A percentile compares a stretch with the other conserved stretches of the same genome.
Evolutionary conservation across 2,797 vertebrate species (phyloP).

Genomic region (Graptemys geographica): DNA sequence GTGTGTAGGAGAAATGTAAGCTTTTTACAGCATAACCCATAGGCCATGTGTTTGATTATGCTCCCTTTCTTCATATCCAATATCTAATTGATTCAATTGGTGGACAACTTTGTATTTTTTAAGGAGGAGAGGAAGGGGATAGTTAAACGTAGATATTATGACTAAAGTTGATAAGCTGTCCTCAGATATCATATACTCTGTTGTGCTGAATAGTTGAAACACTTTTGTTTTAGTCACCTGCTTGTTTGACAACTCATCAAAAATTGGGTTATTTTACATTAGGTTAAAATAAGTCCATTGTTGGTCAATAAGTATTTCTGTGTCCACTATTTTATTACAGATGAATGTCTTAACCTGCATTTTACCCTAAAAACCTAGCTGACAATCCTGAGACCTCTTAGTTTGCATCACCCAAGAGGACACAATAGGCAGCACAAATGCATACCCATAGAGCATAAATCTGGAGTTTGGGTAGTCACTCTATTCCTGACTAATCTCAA

Average conservation of each 20-base stretch:
- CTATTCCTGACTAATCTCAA: background rate
- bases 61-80: background rate
- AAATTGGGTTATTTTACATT: background rate
- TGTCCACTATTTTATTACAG: background rate
- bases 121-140: background rate
- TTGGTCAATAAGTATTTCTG: background rate
- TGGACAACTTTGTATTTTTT: background rate
- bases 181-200: background rate
- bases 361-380: background rate
- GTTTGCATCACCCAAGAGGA: background rate
- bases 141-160: background rate
- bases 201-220: background rate
- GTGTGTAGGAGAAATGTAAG: background rate
- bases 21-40: background rate
- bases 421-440: background rate
- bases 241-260: background rate
- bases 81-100: background rate
- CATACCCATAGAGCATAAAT: background rate
- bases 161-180: background rate
- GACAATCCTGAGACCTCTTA: background rate
- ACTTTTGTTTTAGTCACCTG: slow-evolving; percentile 1
- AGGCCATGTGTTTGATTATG: background rate
- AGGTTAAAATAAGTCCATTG: background rate
- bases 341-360: background rate
- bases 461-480: background rate